A percentile compares a stretch with the other conserved stretches of the same genome.
Conservation (phyloP, 2,888 invertebrate species). For the Thecophora atra region DNA sequence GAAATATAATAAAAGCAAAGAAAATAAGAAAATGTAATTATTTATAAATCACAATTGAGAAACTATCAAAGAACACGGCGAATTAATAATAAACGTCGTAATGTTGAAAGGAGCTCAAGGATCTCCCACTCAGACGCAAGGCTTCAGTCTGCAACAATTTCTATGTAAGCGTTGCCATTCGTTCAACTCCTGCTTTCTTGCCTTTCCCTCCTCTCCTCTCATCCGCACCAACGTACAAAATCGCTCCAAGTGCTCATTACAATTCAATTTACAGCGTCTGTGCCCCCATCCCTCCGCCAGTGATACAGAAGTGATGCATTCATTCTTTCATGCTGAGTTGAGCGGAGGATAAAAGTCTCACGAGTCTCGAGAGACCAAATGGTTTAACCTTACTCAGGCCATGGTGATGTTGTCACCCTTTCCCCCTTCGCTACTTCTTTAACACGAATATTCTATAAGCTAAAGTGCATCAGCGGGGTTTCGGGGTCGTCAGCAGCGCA, state of each 20-base stretch:
- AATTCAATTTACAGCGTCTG: conserved; percentile 15
- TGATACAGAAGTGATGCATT: conserved; percentile 11
- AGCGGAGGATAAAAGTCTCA: conserved; percentile 17
- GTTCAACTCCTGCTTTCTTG: not conserved
- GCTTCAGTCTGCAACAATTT: conserved; percentile 19
- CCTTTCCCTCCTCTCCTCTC: not conserved
- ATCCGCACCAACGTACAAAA: not conserved
- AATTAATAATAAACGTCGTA: not conserved
- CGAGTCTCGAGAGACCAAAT: conserved; percentile 39
- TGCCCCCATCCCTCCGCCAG: not conserved
- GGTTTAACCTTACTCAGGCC: conserved; percentile 39
- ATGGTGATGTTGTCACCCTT: not conserved
- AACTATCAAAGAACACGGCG: not conserved
- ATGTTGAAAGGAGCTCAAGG: conserved; percentile 1
- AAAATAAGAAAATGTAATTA: no score
- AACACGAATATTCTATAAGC: not conserved
- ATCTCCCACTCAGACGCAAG: conserved; percentile 15
- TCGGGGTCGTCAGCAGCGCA: no score
- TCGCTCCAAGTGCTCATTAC: conserved; percentile 11
- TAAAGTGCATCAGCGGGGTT: not conserved
- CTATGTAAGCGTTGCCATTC: conserved; percentile 3
- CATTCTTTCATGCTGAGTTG: not conserved
- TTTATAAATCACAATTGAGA: not conserved
- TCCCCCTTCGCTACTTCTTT: no score
- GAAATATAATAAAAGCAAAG: no score